Percentiles rank a stretch among this genome's conserved stretches.
Evolutionary conservation across 1,140 invertebrate species (phyloP).

Genomic region (Eupeodes corollae): DNA sequence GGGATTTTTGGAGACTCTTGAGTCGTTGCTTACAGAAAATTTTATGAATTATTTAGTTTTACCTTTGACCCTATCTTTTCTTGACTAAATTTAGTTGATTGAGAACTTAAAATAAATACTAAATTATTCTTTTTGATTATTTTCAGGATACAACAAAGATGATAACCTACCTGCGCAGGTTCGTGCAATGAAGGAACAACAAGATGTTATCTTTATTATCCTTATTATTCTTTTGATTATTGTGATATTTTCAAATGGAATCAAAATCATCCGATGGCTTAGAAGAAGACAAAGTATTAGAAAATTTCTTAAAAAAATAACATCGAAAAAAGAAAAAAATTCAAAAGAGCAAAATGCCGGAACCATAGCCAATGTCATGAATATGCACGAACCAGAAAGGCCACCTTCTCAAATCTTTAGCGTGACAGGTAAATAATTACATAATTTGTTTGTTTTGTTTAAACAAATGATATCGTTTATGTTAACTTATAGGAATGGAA

Average conservation of each 20-base stretch:
- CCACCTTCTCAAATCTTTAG: slow-evolving; percentile 30
- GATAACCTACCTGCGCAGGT: no score
- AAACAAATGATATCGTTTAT: no score
- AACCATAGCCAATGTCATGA: slow-evolving; percentile 29
- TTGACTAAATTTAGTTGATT: no score
- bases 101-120: no score
- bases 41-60: no score
- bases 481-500: slow-evolving; percentile 22
- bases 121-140: no score
- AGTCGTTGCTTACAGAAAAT: no score
- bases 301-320: slow-evolving; percentile 14
- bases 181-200: neutral
- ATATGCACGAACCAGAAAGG: slow-evolving; percentile 29
- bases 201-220: slow-evolving; percentile 19
- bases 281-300: slow-evolving; percentile 13
- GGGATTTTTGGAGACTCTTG: no score
- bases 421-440: slow-evolving; percentile 29
- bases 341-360: slow-evolving; percentile 23
- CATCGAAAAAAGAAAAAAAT: slow-evolving; percentile 5
- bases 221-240: slow-evolving; percentile 18
- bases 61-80: no score
- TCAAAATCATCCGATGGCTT: slow-evolving; percentile 18
- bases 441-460: neutral
- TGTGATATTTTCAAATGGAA: slow-evolving; percentile 14
- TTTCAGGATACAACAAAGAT: no score